Conservation (phyloP, 2,113 vertebrate genomes). For the Periophthalmodon schlosseri region DNA sequence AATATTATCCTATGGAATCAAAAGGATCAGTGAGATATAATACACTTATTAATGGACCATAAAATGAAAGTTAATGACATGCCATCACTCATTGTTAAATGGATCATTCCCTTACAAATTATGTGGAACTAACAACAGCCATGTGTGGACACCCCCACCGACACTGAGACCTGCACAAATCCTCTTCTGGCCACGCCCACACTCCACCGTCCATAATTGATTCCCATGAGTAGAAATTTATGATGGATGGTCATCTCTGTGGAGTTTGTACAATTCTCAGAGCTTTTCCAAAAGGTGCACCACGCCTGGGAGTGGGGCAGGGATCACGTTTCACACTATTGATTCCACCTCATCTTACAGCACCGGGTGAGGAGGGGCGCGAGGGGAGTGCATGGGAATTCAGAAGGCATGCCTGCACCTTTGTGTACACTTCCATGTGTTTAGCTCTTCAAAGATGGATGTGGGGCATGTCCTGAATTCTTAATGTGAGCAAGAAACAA, state of each 20-base stretch:
- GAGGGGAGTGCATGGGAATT: slow-evolving; percentile 11
- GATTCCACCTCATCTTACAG: slow-evolving; percentile 24
- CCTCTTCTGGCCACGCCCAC: slow-evolving; percentile 17
- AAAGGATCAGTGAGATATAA: background rate
- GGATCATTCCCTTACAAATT: slow-evolving; percentile 52
- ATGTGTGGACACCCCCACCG: slow-evolving; percentile 52
- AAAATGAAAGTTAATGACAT: slow-evolving; percentile 30
- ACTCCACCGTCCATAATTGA: slow-evolving; percentile 50
- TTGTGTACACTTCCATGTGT: background rate
- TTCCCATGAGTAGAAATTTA: slow-evolving; percentile 38
- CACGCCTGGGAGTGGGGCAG: slow-evolving; percentile 1
- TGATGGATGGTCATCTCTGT: slow-evolving; percentile 38
- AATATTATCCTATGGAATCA: background rate
- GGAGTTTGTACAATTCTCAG: slow-evolving; percentile 22
- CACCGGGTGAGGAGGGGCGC: slow-evolving; percentile 3
- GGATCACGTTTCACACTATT: slow-evolving; percentile 39
- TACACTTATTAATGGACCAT: slow-evolving; percentile 1
- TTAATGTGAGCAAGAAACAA: slow-evolving; percentile 16
- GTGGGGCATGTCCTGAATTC: slow-evolving; percentile 11
- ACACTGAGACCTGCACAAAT: slow-evolving; percentile 42
- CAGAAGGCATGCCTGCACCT: slow-evolving; percentile 5
- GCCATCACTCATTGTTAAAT: slow-evolving; percentile 53
- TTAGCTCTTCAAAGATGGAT: slow-evolving; percentile 4
- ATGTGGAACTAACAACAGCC: slow-evolving; percentile 65
- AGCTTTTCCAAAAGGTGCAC: slow-evolving; percentile 28